Base-by-base conservation (phyloP, 2,888 invertebrate genomes). In the Drosophila prostipennis region DNA sequence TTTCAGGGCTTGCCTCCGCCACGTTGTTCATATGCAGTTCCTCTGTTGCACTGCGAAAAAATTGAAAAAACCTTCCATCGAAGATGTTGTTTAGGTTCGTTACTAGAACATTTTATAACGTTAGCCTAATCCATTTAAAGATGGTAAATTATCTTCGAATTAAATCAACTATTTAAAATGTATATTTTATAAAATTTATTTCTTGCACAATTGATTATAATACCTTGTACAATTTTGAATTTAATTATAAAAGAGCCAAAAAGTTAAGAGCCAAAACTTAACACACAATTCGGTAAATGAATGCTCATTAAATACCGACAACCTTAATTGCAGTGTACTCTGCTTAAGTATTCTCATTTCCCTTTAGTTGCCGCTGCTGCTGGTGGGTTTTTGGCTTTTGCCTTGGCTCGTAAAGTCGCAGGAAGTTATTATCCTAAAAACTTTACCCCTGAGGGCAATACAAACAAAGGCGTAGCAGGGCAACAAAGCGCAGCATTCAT, bases 391-490 rank as follows among this genome's bases (percentile, higher is more conserved):
- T 83, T 79, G 78, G 74, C 71, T 77, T 78, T 83, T 61, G 74
- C 72, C 77, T 79, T 83, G 80, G 72, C 89, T 82, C 82, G 76
- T 81, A 87, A 89, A 87, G 89, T 85, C 85, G 76, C 81, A 89
- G 89, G 87, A 88, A 89, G 87, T 89, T 89, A 89, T 89, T 89
- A 89, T 85, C 79, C 87, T 89, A 89, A 84, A 89, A 88, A 88
- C 89, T 89, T 89, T 82, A 89, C 85, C 83, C 88, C 81, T 79
- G 88, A 81, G 89, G 87, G 78, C 78, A 87, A 80, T 87, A 83
- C 78, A 89, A 84, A 84, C 89, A 84, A 88, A 84, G 80, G 79
- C 81, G 89, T 80, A 87, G 81, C 80, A 75, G 48, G 77, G 77
- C 76, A 81, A 83, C 83, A 83, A 79, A 81, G 79, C 79, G 78